These are phyloP conservation scores for Malacosoma neustria DNA, from an alignment of 2,888 invertebrate genomes.

Conservation along the genomic window DNA sequence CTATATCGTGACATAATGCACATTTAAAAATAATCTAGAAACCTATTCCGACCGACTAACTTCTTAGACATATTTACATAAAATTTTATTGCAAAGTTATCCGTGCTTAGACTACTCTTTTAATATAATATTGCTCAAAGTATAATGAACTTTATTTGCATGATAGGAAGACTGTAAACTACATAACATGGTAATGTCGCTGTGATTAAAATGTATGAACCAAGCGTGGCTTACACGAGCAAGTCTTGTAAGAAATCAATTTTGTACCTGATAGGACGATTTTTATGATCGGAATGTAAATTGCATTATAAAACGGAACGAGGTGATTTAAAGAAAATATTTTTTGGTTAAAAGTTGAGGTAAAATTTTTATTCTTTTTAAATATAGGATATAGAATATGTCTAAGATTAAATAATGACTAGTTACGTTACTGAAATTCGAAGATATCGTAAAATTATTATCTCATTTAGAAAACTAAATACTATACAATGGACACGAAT, in stretches of 20 bases:
- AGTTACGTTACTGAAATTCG: no score
- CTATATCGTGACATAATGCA: no score
- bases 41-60: slow-evolving; percentile 36
- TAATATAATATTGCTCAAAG: slow-evolving; percentile 10
- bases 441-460: no score
- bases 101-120: slow-evolving; percentile 19
- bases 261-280: slow-evolving; percentile 9
- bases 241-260: slow-evolving; percentile 23
- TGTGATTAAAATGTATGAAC: slow-evolving; percentile 25
- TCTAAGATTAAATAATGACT: no score
- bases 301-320: neutral
- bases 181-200: slow-evolving; percentile 6
- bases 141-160: slow-evolving; percentile 10
- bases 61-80: slow-evolving; percentile 37
- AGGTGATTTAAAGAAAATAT: slow-evolving; percentile 15
- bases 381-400: no score
- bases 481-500: no score
- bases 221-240: slow-evolving; percentile 16
- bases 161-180: slow-evolving; percentile 9
- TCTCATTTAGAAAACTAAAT: no score
- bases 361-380: no score
- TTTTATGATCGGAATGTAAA: slow-evolving; percentile 1
- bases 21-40: no score
- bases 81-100: slow-evolving; percentile 33
- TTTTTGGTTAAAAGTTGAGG: no score